Conservation (phyloP, 1,140 invertebrate genomes). For the Rhagoletis pomonella region DNA sequence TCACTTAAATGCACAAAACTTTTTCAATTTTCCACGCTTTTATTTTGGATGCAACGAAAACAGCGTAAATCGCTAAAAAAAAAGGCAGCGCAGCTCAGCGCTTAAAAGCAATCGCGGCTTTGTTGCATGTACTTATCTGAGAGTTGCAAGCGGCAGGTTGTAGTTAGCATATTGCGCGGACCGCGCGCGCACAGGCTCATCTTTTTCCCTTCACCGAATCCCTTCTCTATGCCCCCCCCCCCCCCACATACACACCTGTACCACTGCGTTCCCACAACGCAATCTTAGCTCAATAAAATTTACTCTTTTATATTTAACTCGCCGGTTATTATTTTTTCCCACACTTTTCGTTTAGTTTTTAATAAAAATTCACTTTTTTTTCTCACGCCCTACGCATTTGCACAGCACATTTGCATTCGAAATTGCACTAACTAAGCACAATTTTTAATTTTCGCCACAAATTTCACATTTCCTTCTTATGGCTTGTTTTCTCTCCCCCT, state of each 20-base stretch:
- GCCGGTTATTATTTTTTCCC: neutral
- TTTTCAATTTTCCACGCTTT: slow-evolving; percentile 51
- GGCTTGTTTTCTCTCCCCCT: neutral
- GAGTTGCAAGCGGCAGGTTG: neutral
- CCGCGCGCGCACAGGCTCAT: too few species aligned
- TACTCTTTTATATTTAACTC: neutral
- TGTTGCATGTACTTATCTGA: neutral
- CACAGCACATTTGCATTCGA: slow-evolving; percentile 18
- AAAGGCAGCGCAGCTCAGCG: neutral
- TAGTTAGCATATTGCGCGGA: too few species aligned
- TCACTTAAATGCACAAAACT: slow-evolving; percentile 17
- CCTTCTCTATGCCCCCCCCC: too few species aligned
- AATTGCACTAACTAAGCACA: slow-evolving; percentile 43
- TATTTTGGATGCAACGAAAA: neutral
- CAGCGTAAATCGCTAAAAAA: neutral
- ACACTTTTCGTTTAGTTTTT: neutral
- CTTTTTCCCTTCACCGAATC: too few species aligned
- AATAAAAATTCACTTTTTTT: slow-evolving; percentile 3
- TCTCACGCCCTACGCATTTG: too few species aligned
- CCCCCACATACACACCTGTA: too few species aligned
- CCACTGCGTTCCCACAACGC: too few species aligned
- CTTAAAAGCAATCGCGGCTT: slow-evolving; percentile 4
- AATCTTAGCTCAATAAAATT: neutral
- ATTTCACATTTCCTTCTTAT: slow-evolving; percentile 6
- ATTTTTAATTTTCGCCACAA: slow-evolving; percentile 42